A percentile compares a stretch with the other conserved stretches of the same genome.
phyloP scores from a whole-genome alignment of 2,113 vertebrate genomes.

The Chionomys nivalis region DNA sequence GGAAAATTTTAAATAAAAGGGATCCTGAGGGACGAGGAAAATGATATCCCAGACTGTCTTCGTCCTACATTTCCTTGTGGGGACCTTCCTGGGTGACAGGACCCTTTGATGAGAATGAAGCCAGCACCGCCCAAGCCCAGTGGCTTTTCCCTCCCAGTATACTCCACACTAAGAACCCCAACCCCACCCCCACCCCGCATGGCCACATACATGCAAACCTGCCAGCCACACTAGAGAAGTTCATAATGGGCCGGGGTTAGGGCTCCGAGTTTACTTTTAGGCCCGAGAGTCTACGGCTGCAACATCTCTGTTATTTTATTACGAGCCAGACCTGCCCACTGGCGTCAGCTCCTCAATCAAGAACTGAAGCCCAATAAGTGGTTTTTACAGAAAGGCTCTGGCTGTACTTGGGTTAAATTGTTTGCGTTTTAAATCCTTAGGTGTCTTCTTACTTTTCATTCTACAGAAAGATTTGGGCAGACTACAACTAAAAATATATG shows the following conservation, averaged over 20 bases:
- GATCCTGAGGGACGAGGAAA: neutral
- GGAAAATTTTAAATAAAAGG: conserved; percentile 40
- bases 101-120: neutral
- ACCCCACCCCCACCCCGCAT: accelerated
- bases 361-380: neutral
- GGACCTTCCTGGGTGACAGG: neutral
- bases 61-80: neutral
- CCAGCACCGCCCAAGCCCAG: neutral
- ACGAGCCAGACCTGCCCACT: neutral
- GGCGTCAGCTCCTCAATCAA: neutral
- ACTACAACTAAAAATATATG: neutral
- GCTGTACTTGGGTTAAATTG: neutral
- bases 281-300: neutral
- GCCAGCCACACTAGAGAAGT: neutral
- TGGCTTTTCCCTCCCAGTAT: neutral
- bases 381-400: neutral
- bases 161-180: accelerated
- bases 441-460: neutral
- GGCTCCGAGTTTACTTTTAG: neutral
- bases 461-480: neutral
- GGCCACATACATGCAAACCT: neutral
- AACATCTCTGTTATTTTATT: neutral
- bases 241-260: accelerated
- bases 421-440: neutral
- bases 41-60: neutral